Evolutionary conservation across 1,140 invertebrate genomes (phyloP), one percentile per base, ranked within the genome.

Genomic region (Lordiphosa stackelbergi): DNA sequence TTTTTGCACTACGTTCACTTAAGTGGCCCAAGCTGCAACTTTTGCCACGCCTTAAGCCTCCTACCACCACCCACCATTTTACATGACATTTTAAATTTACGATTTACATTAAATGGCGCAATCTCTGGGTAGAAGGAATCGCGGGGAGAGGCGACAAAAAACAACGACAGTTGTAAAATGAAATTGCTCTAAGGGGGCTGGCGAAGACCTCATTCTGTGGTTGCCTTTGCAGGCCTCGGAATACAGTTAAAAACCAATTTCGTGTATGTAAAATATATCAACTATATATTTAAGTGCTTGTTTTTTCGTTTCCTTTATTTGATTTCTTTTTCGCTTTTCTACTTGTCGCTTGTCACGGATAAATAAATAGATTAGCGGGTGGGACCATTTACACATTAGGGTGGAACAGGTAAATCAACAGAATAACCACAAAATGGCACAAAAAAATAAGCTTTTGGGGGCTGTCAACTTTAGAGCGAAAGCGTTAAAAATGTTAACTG

Each of bases 81-180:
- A 81, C 75, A 81, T 81, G 75, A 81, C 75, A 81, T 81, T 81
- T 81, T 83, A 81, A 81, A 81, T 81, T 81, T 81, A 81, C 75
- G 75, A 81, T 81, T 83, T 81, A 81, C 75, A 83, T 81, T 81
- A 81, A 81, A 81, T 83, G 77, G 77, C 77, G 72, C 75, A 81
- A 65, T 75, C 72, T 31, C 72, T 66, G 75, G 57, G 13, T 11
- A 55, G 62, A 53, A 62, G 52, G 61, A 69, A 53, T 24, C 11
- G 37, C 22, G 31, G 19, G 40, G 59, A 55, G 62, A 10, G 48
- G 51, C 41, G 41, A 64, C 43, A 40, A 58, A 71, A 73, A 71
- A 81, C 75, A 81, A 75, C 77, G 77, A 81, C 68, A 66, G 77
- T 72, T 81, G 75, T 81, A 83, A 81, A 81, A 83, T 58, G 71